Conservation (phyloP, 2,888 invertebrate species). For the Fissipunctia ypsillon region DNA sequence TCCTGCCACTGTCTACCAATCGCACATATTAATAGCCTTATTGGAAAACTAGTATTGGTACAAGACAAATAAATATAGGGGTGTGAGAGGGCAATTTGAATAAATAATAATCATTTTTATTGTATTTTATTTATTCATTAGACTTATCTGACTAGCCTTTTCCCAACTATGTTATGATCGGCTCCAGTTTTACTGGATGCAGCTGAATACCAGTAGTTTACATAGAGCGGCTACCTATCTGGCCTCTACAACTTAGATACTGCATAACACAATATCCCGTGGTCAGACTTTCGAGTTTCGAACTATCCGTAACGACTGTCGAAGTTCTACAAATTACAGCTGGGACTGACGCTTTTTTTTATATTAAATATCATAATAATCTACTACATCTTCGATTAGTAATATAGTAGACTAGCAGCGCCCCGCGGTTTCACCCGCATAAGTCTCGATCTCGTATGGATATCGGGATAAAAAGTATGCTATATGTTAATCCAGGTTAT, state of each 20-base stretch:
- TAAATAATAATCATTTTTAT: background rate
- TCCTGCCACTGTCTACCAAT: conserved; percentile 60
- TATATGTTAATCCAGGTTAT: too few species aligned
- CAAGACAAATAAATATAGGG: conserved; percentile 50
- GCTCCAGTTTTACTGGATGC: background rate
- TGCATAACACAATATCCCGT: background rate
- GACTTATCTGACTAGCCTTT: background rate
- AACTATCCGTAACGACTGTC: background rate
- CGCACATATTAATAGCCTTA: conserved; percentile 73
- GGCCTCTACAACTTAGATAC: background rate
- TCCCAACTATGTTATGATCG: background rate
- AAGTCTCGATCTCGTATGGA: too few species aligned
- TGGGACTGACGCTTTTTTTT: background rate
- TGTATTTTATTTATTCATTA: background rate
- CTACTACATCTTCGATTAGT: background rate
- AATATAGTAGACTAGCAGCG: too few species aligned
- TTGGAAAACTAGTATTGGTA: conserved; percentile 62
- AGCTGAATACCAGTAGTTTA: background rate
- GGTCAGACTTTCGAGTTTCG: background rate
- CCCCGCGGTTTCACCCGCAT: too few species aligned
- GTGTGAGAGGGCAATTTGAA: conserved; percentile 5
- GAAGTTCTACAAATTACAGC: background rate
- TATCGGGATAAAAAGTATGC: too few species aligned
- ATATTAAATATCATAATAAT: background rate
- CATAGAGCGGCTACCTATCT: background rate